Evolutionary conservation across 2,113 vertebrate genomes (phyloP), one percentile per base, ranked within the genome.

Genomic region (Tenebrosternarchus preto): DNA sequence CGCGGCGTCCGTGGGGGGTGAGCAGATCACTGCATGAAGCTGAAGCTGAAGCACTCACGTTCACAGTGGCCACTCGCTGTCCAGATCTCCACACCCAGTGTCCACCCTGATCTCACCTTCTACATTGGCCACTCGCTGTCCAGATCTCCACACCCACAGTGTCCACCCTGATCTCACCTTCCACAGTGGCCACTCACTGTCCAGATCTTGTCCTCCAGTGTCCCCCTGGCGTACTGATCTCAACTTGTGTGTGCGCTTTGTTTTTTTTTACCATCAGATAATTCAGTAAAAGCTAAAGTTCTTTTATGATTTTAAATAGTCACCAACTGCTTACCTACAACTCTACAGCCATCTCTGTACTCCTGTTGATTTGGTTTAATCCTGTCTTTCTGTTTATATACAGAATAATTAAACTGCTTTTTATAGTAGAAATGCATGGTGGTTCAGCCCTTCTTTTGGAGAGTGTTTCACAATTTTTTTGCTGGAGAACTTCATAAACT

Each of bases 401-500:
- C 75, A 78, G 90, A 91, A 90, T 90, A 90, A 91, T 92, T 91
- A 91, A 92, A 92, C 82, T 91, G 89, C 92, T 92, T 93, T 95
- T 95, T 95, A 91, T 92, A 94, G 93, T 95, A 93, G 87, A 92
- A 88, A 88, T 90, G 89, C 91, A 92, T 84, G 57, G 86, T 90
- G 91, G 87, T 86, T 92, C 88, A 88, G 85, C 89, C 87, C 77
- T 93, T 95, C 88, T 91, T 92, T 93, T 92, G 88, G 85, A 91
- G 89, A 88, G 91, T 91, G 90, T 94, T 90, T 89, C 92, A 93
- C 64, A 73, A 63, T 84, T 85, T 93, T 83, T 93, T 93, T 93
- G 93, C 91, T 92, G 92, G 92, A 93, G 91, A 93, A 92, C 90
- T 93, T 93, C 93, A 94, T 93, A 92, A 94, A 82, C 91, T 93